Evolutionary conservation across 2,888 invertebrate genomes (phyloP).

Genomic region (Acanthosepion pharaonis): DNA sequence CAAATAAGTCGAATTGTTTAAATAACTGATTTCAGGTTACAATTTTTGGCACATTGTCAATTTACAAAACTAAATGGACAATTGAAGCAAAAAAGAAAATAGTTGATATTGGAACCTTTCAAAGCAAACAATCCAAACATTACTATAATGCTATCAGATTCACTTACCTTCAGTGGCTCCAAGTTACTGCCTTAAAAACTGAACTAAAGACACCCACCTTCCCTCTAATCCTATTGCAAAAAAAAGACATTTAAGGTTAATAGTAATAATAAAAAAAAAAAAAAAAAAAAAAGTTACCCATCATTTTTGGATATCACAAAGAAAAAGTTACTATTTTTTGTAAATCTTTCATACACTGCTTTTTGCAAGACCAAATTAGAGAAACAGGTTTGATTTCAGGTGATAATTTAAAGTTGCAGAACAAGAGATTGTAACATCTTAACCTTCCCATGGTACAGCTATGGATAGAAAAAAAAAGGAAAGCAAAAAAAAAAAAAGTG

Average conservation of each 20-base stretch:
- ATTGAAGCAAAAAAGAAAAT: no score
- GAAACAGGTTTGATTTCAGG: not conserved
- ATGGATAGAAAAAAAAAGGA: not conserved
- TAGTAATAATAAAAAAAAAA: not conserved
- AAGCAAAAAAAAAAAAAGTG: not conserved
- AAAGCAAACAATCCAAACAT: no score
- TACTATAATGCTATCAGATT: not conserved
- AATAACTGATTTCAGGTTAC: no score
- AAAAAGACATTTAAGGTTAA: not conserved
- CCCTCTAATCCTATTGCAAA: not conserved
- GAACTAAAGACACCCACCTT: not conserved
- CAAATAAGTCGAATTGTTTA: not conserved
- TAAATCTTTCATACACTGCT: not conserved
- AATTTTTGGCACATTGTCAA: no score
- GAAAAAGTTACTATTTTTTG: no score
- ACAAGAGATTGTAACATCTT: not conserved
- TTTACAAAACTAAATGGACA: no score
- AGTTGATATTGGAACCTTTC: no score
- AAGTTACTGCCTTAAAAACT: not conserved
- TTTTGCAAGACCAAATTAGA: not conserved
- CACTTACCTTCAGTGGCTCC: not conserved
- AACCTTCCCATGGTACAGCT: slow-evolving; percentile 2
- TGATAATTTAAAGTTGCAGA: not conserved
- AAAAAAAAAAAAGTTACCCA: no score
- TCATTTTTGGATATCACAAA: no score